Conservation (phyloP, 2,113 vertebrate species). For the Silurus meridionalis region DNA sequence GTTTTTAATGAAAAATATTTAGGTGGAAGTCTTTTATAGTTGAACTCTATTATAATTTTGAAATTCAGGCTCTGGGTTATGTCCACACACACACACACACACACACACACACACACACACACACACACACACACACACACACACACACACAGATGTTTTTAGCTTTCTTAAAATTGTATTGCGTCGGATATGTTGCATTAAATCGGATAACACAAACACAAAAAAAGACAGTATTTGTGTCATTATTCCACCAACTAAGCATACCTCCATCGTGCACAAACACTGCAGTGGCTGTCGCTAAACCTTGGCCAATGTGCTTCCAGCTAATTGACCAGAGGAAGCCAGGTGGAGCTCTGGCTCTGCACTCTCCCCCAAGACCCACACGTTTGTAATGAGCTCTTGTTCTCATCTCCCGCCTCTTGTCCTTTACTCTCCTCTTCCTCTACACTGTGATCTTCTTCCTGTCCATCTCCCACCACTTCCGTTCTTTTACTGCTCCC, state of each 20-base stretch:
- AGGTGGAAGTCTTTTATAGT: not conserved
- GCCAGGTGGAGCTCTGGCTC: constrained; percentile 59
- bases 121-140: not conserved
- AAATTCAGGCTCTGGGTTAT: not conserved
- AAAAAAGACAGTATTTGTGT: constrained; percentile 40
- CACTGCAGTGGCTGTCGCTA: constrained; percentile 44
- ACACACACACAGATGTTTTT: not conserved
- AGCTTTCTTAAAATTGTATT: not conserved
- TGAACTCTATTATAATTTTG: not conserved
- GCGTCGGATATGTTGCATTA: not conserved
- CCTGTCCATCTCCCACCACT: constrained; percentile 30
- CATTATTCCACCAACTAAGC: constrained; percentile 53
- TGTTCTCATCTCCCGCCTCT: not conserved
- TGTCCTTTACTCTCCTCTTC: constrained; percentile 12
- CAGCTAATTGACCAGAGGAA: constrained; percentile 75
- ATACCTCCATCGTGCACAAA: constrained; percentile 32
- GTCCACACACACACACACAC: not conserved
- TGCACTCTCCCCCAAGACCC: constrained; percentile 32
- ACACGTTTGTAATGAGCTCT: constrained; percentile 33
- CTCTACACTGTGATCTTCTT: constrained; percentile 9
- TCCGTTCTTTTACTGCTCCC: not conserved
- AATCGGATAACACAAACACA: not conserved
- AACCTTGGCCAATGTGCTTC: constrained; percentile 42
- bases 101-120: not conserved
- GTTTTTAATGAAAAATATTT: not conserved